Evolutionary conservation across 2,797 vertebrate genomes (phyloP).

Genomic region (Neosalanx taihuensis): DNA sequence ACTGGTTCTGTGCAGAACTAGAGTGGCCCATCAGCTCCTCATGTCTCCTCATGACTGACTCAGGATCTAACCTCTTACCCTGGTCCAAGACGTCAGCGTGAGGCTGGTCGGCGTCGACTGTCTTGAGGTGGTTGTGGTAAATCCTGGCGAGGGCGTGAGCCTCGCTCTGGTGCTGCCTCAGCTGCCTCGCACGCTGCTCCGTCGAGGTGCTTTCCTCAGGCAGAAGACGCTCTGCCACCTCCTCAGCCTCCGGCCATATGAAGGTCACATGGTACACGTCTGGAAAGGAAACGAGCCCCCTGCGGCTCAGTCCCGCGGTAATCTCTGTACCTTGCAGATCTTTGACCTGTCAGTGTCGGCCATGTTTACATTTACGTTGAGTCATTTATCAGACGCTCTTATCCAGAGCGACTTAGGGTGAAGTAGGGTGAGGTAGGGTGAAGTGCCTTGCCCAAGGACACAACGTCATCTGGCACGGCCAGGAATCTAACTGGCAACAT

Average conservation of each 20-base stretch:
- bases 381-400: no score
- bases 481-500: no score
- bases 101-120: conserved; percentile 82
- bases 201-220: conserved; percentile 41
- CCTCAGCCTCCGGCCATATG: conserved; percentile 67
- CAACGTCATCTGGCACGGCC: no score
- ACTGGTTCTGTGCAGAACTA: no score
- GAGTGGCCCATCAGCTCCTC: no score
- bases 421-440: no score
- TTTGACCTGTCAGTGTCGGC: no score
- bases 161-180: conserved; percentile 74
- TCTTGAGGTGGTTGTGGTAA: conserved; percentile 74
- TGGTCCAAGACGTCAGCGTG: conserved; percentile 80
- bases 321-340: no score
- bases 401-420: no score
- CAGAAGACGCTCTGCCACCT: conserved; percentile 67
- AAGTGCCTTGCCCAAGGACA: no score
- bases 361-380: neutral
- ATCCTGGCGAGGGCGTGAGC: conserved; percentile 68
- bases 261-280: conserved; percentile 83
- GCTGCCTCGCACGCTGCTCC: conserved; percentile 55
- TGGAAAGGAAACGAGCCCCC: conserved; percentile 31
- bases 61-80: conserved; percentile 65
- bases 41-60: no score
- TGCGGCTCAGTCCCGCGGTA: neutral